Conservation (phyloP, 2,888 invertebrate species). For the Unio pictorum region DNA sequence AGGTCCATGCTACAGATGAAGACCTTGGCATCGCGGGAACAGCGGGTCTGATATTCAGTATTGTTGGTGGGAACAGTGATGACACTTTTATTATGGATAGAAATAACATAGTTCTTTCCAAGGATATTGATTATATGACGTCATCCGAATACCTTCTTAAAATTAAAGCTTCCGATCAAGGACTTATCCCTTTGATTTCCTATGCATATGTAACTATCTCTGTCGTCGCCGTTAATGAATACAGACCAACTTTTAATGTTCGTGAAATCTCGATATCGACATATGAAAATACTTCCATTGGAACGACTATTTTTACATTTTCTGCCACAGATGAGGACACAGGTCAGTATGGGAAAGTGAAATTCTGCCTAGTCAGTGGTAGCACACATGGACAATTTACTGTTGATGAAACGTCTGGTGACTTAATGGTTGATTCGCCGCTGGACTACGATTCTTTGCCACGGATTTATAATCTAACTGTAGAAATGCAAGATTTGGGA, state of each 20-base stretch:
- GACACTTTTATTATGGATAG: slow-evolving; percentile 39
- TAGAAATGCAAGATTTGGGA: slow-evolving; percentile 27
- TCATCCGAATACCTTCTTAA: too few relatives aligned
- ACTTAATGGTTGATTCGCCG: slow-evolving; percentile 12
- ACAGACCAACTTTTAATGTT: slow-evolving; percentile 35
- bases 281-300: slow-evolving; percentile 30
- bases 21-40: slow-evolving; percentile 47
- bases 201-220: too few relatives aligned
- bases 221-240: slow-evolving; percentile 49
- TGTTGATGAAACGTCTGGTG: slow-evolving; percentile 25
- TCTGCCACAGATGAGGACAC: slow-evolving; percentile 46
- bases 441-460: slow-evolving; percentile 49
- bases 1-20: slow-evolving; percentile 44
- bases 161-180: too few relatives aligned
- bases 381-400: slow-evolving; percentile 37
- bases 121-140: too few relatives aligned
- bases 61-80: slow-evolving; percentile 38
- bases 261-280: slow-evolving; percentile 30
- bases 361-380: slow-evolving; percentile 35
- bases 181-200: too few relatives aligned
- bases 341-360: slow-evolving; percentile 32
- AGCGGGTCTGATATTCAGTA: slow-evolving; percentile 35
- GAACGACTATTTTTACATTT: slow-evolving; percentile 29
- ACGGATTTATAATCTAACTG: slow-evolving; percentile 29
- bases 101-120: too few relatives aligned